Percentiles rank a stretch among this genome's conserved stretches.
phyloP scores from a whole-genome alignment of 2,888 invertebrate genomes.

The Fragum sueziense region DNA sequence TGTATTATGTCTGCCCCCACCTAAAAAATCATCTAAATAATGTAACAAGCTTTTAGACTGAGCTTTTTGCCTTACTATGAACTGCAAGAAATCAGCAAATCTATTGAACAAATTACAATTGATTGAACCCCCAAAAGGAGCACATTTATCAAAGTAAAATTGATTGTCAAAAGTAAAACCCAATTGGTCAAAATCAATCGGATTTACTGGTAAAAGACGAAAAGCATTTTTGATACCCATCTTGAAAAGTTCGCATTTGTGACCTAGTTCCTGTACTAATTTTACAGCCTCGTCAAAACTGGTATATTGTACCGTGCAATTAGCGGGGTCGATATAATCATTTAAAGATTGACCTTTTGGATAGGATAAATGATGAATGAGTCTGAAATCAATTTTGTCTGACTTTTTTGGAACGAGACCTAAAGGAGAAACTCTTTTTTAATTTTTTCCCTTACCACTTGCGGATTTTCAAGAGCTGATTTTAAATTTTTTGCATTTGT shows the following conservation, averaged over 20 bases:
- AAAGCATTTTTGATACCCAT: conserved; percentile 32
- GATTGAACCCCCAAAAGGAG: conserved; percentile 42
- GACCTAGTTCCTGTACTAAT: conserved; percentile 10
- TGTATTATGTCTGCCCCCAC: conserved; percentile 24
- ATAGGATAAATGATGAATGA: conserved; percentile 50
- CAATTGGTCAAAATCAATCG: conserved; percentile 24
- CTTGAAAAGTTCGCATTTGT: background rate
- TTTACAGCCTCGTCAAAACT: conserved; percentile 5
- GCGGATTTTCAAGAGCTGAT: conserved; percentile 27
- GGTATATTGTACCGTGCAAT: conserved; percentile 18
- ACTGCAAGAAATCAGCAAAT: conserved; percentile 26
- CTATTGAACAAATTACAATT: conserved; percentile 26
- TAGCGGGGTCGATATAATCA: conserved; percentile 34
- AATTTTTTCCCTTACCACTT: conserved; percentile 25
- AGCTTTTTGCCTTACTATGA: background rate
- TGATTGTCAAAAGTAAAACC: conserved; percentile 37
- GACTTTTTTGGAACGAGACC: conserved; percentile 35
- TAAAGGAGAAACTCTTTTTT: conserved; percentile 37
- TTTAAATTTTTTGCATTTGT: conserved; percentile 36
- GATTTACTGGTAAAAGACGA: conserved; percentile 24
- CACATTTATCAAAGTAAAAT: conserved; percentile 38
- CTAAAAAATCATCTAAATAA: conserved; percentile 44
- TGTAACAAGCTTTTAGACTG: conserved; percentile 6
- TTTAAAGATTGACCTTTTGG: conserved; percentile 34
- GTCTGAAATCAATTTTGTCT: conserved; percentile 20